Evolutionary conservation across 2,888 invertebrate species (phyloP).

Genomic region (Nomada hirtipes): DNA sequence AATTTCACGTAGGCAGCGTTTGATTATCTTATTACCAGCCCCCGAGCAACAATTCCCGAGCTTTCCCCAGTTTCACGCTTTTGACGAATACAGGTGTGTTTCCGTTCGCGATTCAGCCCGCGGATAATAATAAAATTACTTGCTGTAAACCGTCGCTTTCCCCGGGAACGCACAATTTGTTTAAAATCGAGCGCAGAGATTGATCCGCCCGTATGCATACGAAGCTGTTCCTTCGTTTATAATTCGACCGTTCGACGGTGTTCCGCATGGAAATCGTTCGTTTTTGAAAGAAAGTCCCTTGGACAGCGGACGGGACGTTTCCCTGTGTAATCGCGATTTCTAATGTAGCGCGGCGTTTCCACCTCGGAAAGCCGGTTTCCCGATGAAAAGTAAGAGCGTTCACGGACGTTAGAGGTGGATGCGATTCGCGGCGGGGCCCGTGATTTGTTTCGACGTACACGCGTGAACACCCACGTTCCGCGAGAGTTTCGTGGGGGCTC

Average conservation of each 20-base stretch:
- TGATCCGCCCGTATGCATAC: neutral
- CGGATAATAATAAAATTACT: neutral
- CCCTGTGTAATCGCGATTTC: constrained; percentile 2
- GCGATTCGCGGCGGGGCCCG: constrained; percentile 40
- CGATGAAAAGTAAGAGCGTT: constrained; percentile 75
- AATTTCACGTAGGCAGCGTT: neutral
- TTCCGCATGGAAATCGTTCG: neutral
- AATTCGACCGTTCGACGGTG: neutral
- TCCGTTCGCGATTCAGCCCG: neutral
- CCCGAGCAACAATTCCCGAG: neutral
- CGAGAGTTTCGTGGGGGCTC: constrained; percentile 54
- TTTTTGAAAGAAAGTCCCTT: neutral
- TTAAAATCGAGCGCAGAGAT: neutral
- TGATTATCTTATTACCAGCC: too few species aligned
- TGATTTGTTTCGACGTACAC: constrained; percentile 63
- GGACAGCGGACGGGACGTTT: neutral
- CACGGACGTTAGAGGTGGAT: constrained; percentile 42
- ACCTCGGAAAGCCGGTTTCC: constrained; percentile 73
- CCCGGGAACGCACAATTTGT: constrained; percentile 10
- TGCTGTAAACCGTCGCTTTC: neutral
- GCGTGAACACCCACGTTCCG: constrained; percentile 54
- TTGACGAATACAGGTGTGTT: neutral
- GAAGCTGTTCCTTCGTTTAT: too few species aligned
- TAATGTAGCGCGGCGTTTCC: constrained; percentile 50
- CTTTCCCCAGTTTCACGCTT: constrained; percentile 16